Base-by-base conservation (phyloP, 2,797 vertebrate genomes). In the Falco cherrug region DNA sequence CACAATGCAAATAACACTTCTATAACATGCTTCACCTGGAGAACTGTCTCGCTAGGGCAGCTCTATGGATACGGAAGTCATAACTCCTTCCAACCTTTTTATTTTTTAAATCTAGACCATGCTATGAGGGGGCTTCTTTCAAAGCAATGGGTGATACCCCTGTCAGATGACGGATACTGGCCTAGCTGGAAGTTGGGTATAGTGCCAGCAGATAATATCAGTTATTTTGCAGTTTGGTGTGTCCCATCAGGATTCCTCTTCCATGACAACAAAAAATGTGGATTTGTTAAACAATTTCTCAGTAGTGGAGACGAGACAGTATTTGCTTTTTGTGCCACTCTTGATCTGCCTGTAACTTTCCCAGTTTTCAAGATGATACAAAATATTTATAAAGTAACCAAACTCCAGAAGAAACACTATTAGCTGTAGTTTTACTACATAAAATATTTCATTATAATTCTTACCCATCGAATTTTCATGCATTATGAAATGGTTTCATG, bases 401-500 rank as follows among this genome's bases (percentile, higher is more conserved):
- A 85, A 85, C n/a, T 86, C 50, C 35, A 65, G 37, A 76, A 87
- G 31, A 74, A 83, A 77, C 45, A 69, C n/a, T 61, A 53, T 81
- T 81, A 65, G 35, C 50, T 94, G 25, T 67, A 57, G 28, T 74
- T 95, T 48, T 63, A 84, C 70, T 50, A 51, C 81, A 60, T 21
- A 51, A 77, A 87, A 6, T 59, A 84, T 45, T 75, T 87, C 21
- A 77, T 83, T 83, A 18, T 59, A 75, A 75, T 78, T 83, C 41
- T 59, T 88, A 75, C 50, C 35, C 67, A 61, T 81, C 17, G 68
- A 87, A 33, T 41, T 85, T 77, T 86, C 29, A 84, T 84, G 50
- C 39, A 60, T 24, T 94, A 64, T 89, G 65, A 91, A 94, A 59
- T 37, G 50, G 31, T 63, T 93, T 93, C 33, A 70, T 35, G 29